Base-by-base conservation (phyloP, 2,888 invertebrate genomes). In the Matsumyia berberina region DNA sequence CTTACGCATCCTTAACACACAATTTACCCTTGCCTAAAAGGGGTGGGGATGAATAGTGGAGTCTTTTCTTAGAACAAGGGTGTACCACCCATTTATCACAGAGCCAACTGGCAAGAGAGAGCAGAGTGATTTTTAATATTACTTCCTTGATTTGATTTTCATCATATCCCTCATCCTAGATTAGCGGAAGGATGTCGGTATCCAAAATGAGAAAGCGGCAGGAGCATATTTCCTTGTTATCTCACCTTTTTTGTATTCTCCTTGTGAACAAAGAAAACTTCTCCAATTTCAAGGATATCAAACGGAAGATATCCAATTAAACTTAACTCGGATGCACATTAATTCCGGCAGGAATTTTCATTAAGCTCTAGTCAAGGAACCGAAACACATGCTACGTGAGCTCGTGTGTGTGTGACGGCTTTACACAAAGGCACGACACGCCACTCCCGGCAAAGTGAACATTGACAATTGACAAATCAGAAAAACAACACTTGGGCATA, bases 301-400 rank as follows among this genome's bases (percentile, higher is more conserved):
- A 78, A 83, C 78, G 73, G 83, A 74, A 83, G 78, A 73, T 74
- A 69, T 83, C 78, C 73, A 83, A 79, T 78, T 78, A 83, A 83
- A 78, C 73, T 73, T 73, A 78, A 73, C 73, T 83, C 73, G 78
- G 83, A 83, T 83, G 83, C 83, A 83, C 72, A 78, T 78, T 78
- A 83, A 83, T 78, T 74, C 77, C 69, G 69, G 78, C 60, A 62
- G 78, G 78, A 78, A 79, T 83, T 78, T 83, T 83, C 83, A 78
- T 79, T 83, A 83, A 78, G 64, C 57, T 67, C 73, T 35, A 78
- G 67, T 69, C 69, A 78, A 57, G 42, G 35, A 51, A 62, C 12
- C 42, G 17, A 77, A 35, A 55, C 37, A 42, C 17, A 62, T 33
- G 44, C 19, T 58, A 35, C 37, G 35, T 49, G 37, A n/a, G 37